phyloP scores from a whole-genome alignment of 2,888 invertebrate genomes.

The Drosophila cyrtoloma region DNA sequence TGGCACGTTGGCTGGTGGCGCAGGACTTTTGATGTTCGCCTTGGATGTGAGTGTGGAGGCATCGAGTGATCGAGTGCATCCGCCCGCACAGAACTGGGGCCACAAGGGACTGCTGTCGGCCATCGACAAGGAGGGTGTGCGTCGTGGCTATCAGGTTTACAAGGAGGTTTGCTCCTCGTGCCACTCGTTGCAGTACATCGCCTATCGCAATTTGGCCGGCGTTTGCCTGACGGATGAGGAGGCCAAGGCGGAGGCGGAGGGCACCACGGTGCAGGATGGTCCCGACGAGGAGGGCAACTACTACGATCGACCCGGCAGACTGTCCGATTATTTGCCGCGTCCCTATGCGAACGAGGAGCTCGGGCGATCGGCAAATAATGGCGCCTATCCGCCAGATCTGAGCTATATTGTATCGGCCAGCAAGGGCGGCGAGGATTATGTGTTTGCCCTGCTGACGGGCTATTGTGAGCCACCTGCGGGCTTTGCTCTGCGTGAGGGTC shows the following conservation, averaged over 20 bases:
- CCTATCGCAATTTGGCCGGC: conserved; percentile 95
- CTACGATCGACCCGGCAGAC: conserved; percentile 97
- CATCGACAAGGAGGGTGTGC: conserved; percentile 94
- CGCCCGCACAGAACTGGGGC: conserved; percentile 93
- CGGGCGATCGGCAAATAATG: conserved; percentile 98
- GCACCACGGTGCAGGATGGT: conserved; percentile 91
- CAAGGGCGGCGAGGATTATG: conserved; percentile 97
- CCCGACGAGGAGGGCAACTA: conserved; percentile 94
- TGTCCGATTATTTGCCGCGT: conserved; percentile 94
- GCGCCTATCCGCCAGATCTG: conserved; percentile 98
- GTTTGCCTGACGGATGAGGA: conserved; percentile 97
- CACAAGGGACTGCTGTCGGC: conserved; percentile 92
- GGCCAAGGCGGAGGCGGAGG: conserved; percentile 98
- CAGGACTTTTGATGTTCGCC: conserved; percentile 92
- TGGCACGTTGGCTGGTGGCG: conserved; percentile 93
- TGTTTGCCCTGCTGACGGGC: conserved; percentile 97
- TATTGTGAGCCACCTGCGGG: conserved; percentile 98
- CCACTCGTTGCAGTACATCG: conserved; percentile 96
- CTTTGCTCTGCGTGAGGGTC: conserved; percentile 93
- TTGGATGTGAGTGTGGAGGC: conserved; percentile 95
- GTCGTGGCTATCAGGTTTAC: conserved; percentile 97
- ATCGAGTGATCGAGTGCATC: conserved; percentile 91
- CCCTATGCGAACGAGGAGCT: conserved; percentile 99
- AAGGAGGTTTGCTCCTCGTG: conserved; percentile 99
- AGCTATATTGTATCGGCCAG: conserved; percentile 94